Evolutionary conservation across 2,113 vertebrate genomes (phyloP).

Genomic region (Tyto alba): DNA sequence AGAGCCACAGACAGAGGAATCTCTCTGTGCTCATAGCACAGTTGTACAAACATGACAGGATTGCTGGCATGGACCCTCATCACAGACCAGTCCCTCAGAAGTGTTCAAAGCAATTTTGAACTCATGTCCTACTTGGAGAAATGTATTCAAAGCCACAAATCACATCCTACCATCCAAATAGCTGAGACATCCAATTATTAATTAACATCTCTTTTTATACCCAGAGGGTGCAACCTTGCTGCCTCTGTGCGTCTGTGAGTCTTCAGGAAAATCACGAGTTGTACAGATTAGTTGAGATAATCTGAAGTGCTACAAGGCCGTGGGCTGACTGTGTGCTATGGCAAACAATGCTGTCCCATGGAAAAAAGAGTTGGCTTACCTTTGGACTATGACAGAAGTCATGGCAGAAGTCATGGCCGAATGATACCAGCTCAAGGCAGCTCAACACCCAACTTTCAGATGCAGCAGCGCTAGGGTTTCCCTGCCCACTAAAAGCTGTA

Average conservation of each 20-base stretch:
- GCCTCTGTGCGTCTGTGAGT: neutral
- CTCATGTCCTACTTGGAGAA: neutral
- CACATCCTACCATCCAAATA: neutral
- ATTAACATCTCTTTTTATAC: slow-evolving; percentile 5
- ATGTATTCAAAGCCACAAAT: neutral
- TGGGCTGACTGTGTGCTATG: neutral
- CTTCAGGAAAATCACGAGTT: neutral
- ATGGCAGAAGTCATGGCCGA: neutral
- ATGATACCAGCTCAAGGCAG: neutral
- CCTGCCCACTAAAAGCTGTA: neutral
- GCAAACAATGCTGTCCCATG: neutral
- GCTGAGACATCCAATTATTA: neutral
- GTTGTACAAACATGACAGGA: neutral
- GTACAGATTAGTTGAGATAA: neutral
- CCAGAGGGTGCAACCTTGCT: neutral
- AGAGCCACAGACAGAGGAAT: neutral
- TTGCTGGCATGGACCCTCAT: neutral
- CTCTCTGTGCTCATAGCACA: rapidly evolving
- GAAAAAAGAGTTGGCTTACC: neutral
- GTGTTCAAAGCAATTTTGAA: neutral
- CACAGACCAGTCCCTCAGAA: neutral
- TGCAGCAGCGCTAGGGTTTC: neutral
- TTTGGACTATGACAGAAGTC: neutral
- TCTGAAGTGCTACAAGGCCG: neutral
- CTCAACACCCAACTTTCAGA: neutral